A percentile compares a stretch with the other conserved stretches of the same genome.
Conservation (phyloP, 2,888 invertebrate genomes). For the Eilema griseolum region DNA sequence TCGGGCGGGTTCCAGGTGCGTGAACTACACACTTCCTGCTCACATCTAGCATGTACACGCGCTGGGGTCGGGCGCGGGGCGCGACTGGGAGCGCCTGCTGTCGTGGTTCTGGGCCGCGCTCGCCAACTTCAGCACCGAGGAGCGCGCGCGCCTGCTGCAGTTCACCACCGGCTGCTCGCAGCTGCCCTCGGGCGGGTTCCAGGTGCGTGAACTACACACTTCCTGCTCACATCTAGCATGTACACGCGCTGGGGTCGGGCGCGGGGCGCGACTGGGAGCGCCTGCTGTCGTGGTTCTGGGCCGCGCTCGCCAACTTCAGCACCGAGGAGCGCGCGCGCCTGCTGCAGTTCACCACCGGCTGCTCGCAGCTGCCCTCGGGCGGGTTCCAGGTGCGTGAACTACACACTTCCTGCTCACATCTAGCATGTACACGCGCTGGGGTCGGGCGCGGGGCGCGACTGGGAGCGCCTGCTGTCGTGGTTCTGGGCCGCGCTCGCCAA, state of each 20-base stretch:
- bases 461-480: slow-evolving; percentile 91
- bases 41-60: no score
- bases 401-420: no score
- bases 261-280: slow-evolving; percentile 90
- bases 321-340: slow-evolving; percentile 96
- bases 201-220: slow-evolving; percentile 64
- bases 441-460: slow-evolving; percentile 83
- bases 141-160: slow-evolving; percentile 96
- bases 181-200: slow-evolving; percentile 94
- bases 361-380: slow-evolving; percentile 94
- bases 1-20: slow-evolving; percentile 92
- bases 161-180: slow-evolving; percentile 98
- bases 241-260: no score
- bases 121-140: slow-evolving; percentile 94
- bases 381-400: slow-evolving; percentile 89
- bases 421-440: no score
- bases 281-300: slow-evolving; percentile 87
- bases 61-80: slow-evolving; percentile 89
- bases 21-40: no score
- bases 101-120: slow-evolving; percentile 88
- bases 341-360: slow-evolving; percentile 97
- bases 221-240: no score
- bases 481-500: slow-evolving; percentile 90
- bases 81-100: slow-evolving; percentile 94
- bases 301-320: slow-evolving; percentile 94